Evolutionary conservation across 2,797 vertebrate genomes (phyloP).

Genomic region (Coregonus sp.): DNA sequence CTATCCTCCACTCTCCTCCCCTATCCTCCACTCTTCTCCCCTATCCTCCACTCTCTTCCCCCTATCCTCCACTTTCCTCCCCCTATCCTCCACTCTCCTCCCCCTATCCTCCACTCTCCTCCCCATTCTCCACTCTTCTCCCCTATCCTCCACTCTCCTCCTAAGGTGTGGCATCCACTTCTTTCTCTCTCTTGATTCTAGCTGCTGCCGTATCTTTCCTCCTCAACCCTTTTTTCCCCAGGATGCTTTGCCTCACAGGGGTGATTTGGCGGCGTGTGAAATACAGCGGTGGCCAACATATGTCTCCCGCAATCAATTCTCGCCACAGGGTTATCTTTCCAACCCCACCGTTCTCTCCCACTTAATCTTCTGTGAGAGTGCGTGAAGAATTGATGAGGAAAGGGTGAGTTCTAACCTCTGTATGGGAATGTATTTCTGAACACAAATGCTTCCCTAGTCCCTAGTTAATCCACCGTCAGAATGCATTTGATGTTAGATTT

Average conservation of each 20-base stretch:
- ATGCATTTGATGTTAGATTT: background rate
- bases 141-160: conserved; percentile 1
- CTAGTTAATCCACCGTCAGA: background rate
- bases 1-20: no score
- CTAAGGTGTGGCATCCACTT: conserved; percentile 3
- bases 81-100: no score
- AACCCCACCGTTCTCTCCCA: conserved; percentile 30
- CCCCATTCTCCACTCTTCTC: no score
- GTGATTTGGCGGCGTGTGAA: conserved; percentile 64
- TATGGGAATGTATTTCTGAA: background rate
- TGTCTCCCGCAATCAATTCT: conserved; percentile 67
- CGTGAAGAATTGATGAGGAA: background rate
- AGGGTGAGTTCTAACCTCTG: background rate
- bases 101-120: no score
- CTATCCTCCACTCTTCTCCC: no score
- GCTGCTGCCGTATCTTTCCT: conserved; percentile 15
- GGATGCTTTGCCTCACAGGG: conserved; percentile 37
- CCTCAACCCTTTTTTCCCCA: conserved; percentile 37
- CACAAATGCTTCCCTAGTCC: background rate
- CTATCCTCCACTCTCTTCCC: no score
- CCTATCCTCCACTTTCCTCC: no score
- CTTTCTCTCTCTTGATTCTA: background rate
- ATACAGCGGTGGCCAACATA: conserved; percentile 66
- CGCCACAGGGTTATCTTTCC: conserved; percentile 56
- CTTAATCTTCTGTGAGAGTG: background rate